These are phyloP conservation scores for Acheta domesticus DNA, from an alignment of 2,888 invertebrate genomes.

Conservation along the genomic window DNA sequence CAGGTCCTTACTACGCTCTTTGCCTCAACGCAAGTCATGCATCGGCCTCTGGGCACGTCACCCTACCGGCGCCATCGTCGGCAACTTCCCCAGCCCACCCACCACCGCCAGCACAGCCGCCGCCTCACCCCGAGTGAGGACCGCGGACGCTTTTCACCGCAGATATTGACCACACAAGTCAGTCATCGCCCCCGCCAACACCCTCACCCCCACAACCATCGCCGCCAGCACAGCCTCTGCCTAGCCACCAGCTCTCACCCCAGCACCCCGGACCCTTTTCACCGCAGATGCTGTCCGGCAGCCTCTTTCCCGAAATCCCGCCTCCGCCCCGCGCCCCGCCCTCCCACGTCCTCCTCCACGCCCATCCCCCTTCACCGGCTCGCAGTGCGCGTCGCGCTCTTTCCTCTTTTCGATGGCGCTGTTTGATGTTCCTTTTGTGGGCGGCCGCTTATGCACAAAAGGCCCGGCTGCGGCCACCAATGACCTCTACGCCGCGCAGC, in stretches of 20 bases:
- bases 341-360: neutral
- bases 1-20: no score
- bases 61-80: no score
- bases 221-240: neutral
- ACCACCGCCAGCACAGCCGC: no score
- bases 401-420: neutral
- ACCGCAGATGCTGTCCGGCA: constrained; percentile 1
- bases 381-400: neutral
- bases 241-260: neutral
- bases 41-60: no score
- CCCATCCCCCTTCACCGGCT: neutral
- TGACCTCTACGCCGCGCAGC: neutral
- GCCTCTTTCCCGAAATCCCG: neutral
- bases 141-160: no score
- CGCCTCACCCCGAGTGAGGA: no score
- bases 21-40: no score
- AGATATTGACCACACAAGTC: no score
- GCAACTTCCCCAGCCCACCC: no score
- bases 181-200: no score
- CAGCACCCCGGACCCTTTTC: neutral
- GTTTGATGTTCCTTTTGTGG: constrained; percentile 18
- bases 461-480: neutral
- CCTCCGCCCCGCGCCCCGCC: neutral
- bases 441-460: neutral
- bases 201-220: neutral